Evolutionary conservation across 2,113 vertebrate species (phyloP), one percentile per base, ranked within the genome.

Genomic region (Pollachius pollachius): DNA sequence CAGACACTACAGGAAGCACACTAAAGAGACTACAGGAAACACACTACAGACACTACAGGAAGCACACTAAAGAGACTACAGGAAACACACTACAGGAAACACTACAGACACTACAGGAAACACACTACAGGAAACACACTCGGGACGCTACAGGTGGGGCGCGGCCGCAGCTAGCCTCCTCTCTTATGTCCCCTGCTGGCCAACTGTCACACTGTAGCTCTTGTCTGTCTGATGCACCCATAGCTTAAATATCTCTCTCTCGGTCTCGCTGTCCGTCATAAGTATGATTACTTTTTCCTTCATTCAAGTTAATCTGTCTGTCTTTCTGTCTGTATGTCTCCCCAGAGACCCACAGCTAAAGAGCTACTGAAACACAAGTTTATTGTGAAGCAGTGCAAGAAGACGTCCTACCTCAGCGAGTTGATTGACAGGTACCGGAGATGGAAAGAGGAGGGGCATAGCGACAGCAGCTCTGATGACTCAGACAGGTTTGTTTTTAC

Each of bases 341-440:
- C 17, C 52, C 87, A 98, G 96, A 94, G 97, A 81, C 97, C 97
- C 0, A 96, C 97, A 8, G 96, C 97, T 73, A 96, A 94, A 70
- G 97, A 99, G 82, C 86, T 99, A n/a, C 93, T 99, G 41, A 99
- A 98, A 81, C 97, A 99, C 93, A 97, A 95, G 89, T 99, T 96
- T 88, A 96, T 99, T 77, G 84, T 93, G 1, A 96, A 96, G 76
- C 92, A 98, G 82, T 95, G 95, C 72, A 98, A 97, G 92, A 99
- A 98, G 93, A 97, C 95, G 27, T 97, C 96, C 21, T 98, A 97
- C 90, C 95, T 99, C 7, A 97, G 95, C 2, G 97, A 99, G 89
- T 88, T 99, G 71, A 96, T 99, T 0, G 97, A 99, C 86, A 85
- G 97, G 65, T 95, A 95, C 87, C 93, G 96, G 84, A 91, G 96